A percentile compares a stretch with the other conserved stretches of the same genome.
These are phyloP conservation scores for Tetragonisca angustula DNA, from an alignment of 2,888 invertebrate genomes.

Conservation along the genomic window DNA sequence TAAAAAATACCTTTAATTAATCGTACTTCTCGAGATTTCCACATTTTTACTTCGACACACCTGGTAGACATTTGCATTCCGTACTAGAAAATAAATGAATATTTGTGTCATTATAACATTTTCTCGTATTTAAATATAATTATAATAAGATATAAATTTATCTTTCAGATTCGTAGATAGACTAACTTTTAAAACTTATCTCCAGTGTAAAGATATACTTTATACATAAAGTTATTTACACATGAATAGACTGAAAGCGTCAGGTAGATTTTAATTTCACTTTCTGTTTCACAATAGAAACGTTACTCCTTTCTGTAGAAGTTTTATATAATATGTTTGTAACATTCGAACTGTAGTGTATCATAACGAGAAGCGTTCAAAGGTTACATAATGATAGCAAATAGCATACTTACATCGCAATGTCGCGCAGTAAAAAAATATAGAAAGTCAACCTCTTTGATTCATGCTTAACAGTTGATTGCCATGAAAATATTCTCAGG, in stretches of 20 bases:
- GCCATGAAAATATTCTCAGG: constrained; percentile 50
- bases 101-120: not conserved
- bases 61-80: not conserved
- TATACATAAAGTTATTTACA: not conserved
- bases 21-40: not conserved
- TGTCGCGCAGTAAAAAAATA: constrained; percentile 46
- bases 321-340: not conserved
- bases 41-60: not conserved
- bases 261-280: not conserved
- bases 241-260: not conserved
- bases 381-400: not conserved
- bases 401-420: constrained; percentile 7
- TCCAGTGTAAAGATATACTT: not conserved
- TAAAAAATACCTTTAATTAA: not conserved
- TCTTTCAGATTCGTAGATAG: not conserved
- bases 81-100: not conserved
- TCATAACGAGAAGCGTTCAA: not conserved
- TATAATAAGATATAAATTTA: not conserved
- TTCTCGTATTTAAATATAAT: not conserved
- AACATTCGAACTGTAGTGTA: not conserved
- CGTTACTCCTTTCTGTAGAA: not conserved
- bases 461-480: constrained; percentile 35
- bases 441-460: constrained; percentile 30
- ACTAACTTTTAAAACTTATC: not conserved
- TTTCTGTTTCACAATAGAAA: not conserved